These are phyloP conservation scores for Dichetophora obliterata DNA, from an alignment of 2,888 invertebrate species.

Conservation along the genomic window DNA sequence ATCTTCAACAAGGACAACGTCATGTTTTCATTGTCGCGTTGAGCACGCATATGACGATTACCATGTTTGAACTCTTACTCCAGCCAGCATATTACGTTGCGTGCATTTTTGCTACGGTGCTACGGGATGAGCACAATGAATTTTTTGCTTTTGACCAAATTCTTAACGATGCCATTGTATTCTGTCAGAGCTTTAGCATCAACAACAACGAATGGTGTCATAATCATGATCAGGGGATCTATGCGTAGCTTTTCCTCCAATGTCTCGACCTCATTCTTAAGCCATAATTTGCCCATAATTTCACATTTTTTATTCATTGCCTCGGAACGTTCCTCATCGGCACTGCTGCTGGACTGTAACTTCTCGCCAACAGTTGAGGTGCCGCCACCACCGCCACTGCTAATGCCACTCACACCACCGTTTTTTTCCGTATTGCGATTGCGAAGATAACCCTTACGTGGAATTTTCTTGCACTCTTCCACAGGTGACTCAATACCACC, in stretches of 20 bases:
- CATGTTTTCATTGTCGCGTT: constrained; percentile 85
- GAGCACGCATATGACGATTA: constrained; percentile 88
- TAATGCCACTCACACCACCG: constrained; percentile 51
- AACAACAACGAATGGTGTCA: constrained; percentile 90
- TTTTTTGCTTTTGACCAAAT: constrained; percentile 83
- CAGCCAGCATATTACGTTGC: constrained; percentile 94
- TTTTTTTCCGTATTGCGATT: constrained; percentile 66
- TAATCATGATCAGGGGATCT: constrained; percentile 68
- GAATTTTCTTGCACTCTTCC: constrained; percentile 66
- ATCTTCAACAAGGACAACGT: constrained; percentile 80
- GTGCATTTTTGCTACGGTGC: constrained; percentile 84
- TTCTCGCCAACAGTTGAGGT: constrained; percentile 65
- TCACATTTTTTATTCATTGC: constrained; percentile 67
- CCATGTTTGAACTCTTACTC: constrained; percentile 89
- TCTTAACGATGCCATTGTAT: constrained; percentile 83
- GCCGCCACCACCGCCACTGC: constrained; percentile 51
- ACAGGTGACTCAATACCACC: no score
- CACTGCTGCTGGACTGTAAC: constrained; percentile 67
- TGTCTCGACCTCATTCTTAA: constrained; percentile 88
- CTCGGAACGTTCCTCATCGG: constrained; percentile 68
- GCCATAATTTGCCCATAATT: constrained; percentile 89
- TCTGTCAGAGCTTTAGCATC: constrained; percentile 86
- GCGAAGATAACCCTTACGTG: constrained; percentile 67
- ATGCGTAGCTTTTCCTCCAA: constrained; percentile 77
- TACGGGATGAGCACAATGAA: constrained; percentile 93